Conservation (phyloP, 2,113 vertebrate species). For the Mobula birostris region DNA sequence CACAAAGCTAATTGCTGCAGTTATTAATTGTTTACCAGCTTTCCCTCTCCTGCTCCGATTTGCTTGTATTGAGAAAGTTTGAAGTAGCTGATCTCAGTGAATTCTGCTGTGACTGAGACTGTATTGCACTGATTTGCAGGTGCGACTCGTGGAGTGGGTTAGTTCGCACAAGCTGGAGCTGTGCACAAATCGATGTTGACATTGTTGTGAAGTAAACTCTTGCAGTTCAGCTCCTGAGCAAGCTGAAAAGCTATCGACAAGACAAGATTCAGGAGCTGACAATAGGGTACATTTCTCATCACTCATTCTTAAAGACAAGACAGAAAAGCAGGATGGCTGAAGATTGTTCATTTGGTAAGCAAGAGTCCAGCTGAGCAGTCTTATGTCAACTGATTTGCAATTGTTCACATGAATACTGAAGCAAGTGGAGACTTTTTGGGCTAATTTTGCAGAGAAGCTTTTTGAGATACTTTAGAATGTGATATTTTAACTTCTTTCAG, state of each 20-base stretch:
- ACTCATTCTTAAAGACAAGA: background rate
- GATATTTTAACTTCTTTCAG: background rate
- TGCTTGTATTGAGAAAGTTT: background rate
- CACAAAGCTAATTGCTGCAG: background rate
- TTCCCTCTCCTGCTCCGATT: too few relatives aligned
- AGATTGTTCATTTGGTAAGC: background rate
- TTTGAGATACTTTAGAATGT: background rate
- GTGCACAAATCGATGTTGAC: background rate
- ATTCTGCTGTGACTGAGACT: background rate
- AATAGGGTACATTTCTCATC: background rate
- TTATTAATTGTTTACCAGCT: background rate
- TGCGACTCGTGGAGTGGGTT: background rate
- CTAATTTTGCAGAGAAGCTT: background rate
- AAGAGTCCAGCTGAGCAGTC: background rate
- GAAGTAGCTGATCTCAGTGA: background rate
- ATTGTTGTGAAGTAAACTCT: background rate
- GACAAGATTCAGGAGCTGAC: constrained; percentile 7
- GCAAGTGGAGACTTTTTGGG: background rate
- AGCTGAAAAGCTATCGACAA: background rate
- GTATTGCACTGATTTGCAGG: background rate
- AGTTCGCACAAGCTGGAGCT: background rate
- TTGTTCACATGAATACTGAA: background rate
- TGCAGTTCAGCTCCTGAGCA: background rate
- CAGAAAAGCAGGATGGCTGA: constrained; percentile 17
- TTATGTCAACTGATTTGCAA: constrained; percentile 2